Evolutionary conservation across 2,888 invertebrate genomes (phyloP).

Genomic region (Drosophila ezoana): DNA sequence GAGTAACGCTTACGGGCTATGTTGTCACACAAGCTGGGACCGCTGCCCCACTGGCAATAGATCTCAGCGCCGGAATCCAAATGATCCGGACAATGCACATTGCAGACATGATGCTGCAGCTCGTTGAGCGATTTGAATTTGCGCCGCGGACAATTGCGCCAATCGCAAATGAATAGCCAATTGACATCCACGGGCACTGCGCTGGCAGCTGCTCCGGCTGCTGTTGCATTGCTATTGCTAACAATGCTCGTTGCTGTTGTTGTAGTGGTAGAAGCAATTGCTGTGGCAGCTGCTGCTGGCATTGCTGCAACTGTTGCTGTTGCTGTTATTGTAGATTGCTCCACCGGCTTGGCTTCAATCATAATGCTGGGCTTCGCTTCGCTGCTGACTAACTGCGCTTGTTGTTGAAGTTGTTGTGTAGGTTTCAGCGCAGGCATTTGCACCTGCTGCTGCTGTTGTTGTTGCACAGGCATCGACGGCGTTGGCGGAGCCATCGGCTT

Average conservation of each 20-base stretch:
- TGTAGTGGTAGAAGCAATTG: slow-evolving; percentile 13
- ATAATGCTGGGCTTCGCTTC: slow-evolving; percentile 23
- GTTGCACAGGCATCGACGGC: slow-evolving; percentile 13
- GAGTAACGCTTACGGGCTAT: slow-evolving; percentile 96
- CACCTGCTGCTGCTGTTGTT: slow-evolving; percentile 37
- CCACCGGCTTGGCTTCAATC: slow-evolving; percentile 14
- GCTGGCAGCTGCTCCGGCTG: slow-evolving; percentile 6
- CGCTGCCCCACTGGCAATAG: slow-evolving; percentile 93
- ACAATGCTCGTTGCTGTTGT: slow-evolving; percentile 12
- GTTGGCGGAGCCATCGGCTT: slow-evolving; percentile 36
- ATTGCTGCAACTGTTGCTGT: slow-evolving; percentile 10
- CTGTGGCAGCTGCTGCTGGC: slow-evolving; percentile 25
- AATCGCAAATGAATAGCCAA: slow-evolving; percentile 93
- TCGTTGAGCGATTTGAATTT: slow-evolving; percentile 91
- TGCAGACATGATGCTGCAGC: slow-evolving; percentile 95
- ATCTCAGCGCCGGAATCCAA: slow-evolving; percentile 89
- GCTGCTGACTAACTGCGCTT: slow-evolving; percentile 39
- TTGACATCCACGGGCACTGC: slow-evolving; percentile 80
- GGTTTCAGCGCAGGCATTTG: slow-evolving; percentile 46
- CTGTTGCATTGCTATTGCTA: neutral
- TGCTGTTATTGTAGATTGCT: neutral
- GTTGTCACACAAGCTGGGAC: slow-evolving; percentile 91
- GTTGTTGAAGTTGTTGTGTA: slow-evolving; percentile 28
- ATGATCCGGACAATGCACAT: slow-evolving; percentile 91
- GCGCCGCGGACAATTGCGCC: slow-evolving; percentile 94